Percentiles rank a stretch among this genome's conserved stretches.
These are phyloP conservation scores for Agriopis marginaria DNA, from an alignment of 2,888 invertebrate species.

Conservation along the genomic window DNA sequence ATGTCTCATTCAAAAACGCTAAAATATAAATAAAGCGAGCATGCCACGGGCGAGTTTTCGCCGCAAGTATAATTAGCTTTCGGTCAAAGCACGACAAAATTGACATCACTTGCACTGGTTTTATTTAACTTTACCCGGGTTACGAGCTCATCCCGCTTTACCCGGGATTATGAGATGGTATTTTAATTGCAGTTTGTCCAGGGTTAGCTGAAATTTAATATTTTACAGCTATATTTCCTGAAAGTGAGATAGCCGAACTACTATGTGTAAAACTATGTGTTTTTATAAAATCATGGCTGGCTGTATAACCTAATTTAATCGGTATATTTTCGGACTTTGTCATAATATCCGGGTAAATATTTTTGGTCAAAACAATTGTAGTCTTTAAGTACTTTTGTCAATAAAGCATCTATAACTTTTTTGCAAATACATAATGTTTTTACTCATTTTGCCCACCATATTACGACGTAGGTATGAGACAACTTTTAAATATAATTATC, in stretches of 20 bases:
- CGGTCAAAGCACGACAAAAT: constrained; percentile 38
- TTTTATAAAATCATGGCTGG: constrained; percentile 18
- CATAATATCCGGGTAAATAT: not conserved
- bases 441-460: too few species aligned
- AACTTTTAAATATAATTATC: too few species aligned
- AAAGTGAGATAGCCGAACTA: constrained; percentile 7
- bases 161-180: constrained; percentile 40
- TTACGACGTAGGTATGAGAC: too few species aligned
- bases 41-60: constrained; percentile 17
- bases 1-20: constrained; percentile 1
- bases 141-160: constrained; percentile 44
- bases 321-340: not conserved
- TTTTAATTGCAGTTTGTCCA: constrained; percentile 54
- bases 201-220: constrained; percentile 54
- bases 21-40: constrained; percentile 12
- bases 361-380: not conserved
- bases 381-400: too few species aligned
- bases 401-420: not conserved
- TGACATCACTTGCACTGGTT: constrained; percentile 40
- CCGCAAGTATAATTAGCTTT: constrained; percentile 35
- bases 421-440: not conserved
- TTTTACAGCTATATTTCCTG: constrained; percentile 45
- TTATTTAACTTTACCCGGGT: constrained; percentile 40
- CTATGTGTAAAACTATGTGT: constrained; percentile 14
- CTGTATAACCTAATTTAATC: not conserved